Evolutionary conservation across 1,140 invertebrate species (phyloP).

Genomic region (Plectus sambesii): DNA sequence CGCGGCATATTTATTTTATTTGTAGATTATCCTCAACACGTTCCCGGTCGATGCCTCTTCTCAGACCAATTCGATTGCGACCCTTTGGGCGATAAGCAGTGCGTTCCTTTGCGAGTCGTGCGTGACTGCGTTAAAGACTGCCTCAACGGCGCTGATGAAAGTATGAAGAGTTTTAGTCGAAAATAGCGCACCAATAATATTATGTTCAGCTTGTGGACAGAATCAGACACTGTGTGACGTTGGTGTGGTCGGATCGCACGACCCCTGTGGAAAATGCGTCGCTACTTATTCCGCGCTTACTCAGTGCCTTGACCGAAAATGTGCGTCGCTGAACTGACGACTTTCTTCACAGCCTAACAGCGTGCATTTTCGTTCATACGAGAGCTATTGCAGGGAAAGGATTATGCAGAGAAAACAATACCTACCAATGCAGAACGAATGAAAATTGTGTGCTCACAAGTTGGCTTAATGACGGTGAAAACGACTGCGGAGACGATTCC

Average conservation of each 20-base stretch:
- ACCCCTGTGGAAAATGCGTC: slow-evolving; percentile 21
- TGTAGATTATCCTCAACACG: too few species aligned
- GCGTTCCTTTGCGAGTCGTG: slow-evolving; percentile 18
- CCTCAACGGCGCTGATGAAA: slow-evolving; percentile 22
- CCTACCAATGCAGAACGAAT: slow-evolving; percentile 17
- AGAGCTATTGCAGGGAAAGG: slow-evolving; percentile 14
- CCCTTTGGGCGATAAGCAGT: slow-evolving; percentile 5
- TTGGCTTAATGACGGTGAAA: slow-evolving; percentile 30
- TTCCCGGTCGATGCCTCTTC: slow-evolving; percentile 12
- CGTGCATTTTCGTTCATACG: background rate
- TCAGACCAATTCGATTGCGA: slow-evolving; percentile 22
- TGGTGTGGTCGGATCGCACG: slow-evolving; percentile 5
- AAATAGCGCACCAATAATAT: background rate
- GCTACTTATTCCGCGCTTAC: slow-evolving; percentile 3
- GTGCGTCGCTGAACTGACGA: slow-evolving; percentile 9
- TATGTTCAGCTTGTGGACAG: slow-evolving; percentile 18
- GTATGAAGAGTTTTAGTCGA: slow-evolving; percentile 8
- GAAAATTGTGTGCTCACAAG: slow-evolving; percentile 17
- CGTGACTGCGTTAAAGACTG: slow-evolving; percentile 24
- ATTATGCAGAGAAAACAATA: slow-evolving; percentile 21
- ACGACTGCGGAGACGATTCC: slow-evolving; percentile 28
- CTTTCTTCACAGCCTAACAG: slow-evolving; percentile 7
- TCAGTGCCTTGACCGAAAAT: slow-evolving; percentile 22
- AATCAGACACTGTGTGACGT: slow-evolving; percentile 22
- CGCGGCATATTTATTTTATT: too few species aligned